A percentile compares a stretch with the other conserved stretches of the same genome.
Conservation (phyloP, 2,888 invertebrate species). For the Limnephilus lunatus region DNA sequence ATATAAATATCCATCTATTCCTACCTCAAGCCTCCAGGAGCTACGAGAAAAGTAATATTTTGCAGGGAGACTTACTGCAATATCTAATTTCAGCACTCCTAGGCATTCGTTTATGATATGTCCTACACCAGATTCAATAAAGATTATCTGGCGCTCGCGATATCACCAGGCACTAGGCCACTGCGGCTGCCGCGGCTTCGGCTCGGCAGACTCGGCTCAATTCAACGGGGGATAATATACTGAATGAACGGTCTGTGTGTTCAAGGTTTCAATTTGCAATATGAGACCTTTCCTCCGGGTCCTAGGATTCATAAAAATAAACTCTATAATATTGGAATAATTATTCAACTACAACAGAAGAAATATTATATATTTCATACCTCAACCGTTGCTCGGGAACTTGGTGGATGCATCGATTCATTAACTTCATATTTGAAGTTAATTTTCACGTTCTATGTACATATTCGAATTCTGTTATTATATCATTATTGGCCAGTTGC, state of each 20-base stretch:
- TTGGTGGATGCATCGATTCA: no score
- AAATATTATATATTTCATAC: no score
- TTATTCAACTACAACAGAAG: no score
- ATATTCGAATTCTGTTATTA: no score
- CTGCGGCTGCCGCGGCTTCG: not conserved
- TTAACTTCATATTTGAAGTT: no score
- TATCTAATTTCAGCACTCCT: not conserved
- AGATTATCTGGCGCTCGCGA: not conserved
- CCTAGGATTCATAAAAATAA: not conserved
- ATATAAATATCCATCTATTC: not conserved
- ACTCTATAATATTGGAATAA: no score
- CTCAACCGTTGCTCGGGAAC: no score
- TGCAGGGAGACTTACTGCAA: not conserved
- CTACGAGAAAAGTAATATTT: not conserved
- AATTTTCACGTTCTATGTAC: no score
- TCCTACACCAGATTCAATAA: not conserved
- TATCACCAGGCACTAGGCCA: not conserved
- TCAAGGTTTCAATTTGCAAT: not conserved
- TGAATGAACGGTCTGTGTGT: not conserved
- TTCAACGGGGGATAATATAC: not conserved
- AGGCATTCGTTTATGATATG: not conserved
- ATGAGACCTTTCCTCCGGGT: not conserved
- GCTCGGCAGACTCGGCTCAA: not conserved
- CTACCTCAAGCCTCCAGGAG: not conserved
- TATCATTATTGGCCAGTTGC: no score